Evolutionary conservation across 2,888 invertebrate genomes (phyloP).

Genomic region (Cistogaster globosa): DNA sequence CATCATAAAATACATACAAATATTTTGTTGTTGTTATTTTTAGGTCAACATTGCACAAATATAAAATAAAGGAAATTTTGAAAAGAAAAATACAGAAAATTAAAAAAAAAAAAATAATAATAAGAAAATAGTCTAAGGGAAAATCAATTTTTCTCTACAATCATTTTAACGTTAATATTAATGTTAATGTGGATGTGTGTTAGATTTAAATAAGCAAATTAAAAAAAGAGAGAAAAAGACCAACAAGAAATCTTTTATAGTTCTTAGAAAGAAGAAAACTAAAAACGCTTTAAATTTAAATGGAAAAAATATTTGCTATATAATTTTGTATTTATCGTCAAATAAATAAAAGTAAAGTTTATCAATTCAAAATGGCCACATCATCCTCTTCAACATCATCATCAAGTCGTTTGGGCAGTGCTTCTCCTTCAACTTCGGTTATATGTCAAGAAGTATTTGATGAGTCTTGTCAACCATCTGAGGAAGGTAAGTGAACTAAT

Average conservation of each 20-base stretch:
- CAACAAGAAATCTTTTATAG: background rate
- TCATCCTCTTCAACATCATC: conserved; percentile 68
- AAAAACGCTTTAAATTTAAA: background rate
- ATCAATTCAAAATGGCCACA: conserved; percentile 65
- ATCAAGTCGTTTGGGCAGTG: conserved; percentile 76
- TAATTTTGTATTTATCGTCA: too few relatives aligned
- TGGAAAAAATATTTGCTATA: background rate
- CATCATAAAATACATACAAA: conserved; percentile 7
- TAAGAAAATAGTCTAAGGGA: conserved; percentile 37
- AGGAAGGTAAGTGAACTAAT: conserved; percentile 87
- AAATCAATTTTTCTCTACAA: conserved; percentile 61
- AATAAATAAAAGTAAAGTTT: background rate
- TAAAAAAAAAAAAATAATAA: conserved; percentile 26
- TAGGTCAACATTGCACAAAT: conserved; percentile 63
- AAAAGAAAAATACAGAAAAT: conserved; percentile 39
- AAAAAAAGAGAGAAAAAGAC: background rate
- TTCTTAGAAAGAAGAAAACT: background rate
- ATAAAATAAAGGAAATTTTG: conserved; percentile 18
- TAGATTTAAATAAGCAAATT: background rate
- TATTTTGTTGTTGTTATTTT: conserved; percentile 51
- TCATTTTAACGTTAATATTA: background rate
- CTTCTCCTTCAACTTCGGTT: conserved; percentile 82
- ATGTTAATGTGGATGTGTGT: background rate
- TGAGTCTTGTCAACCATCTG: conserved; percentile 91
- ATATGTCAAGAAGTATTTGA: conserved; percentile 93